A percentile compares a stretch with the other conserved stretches of the same genome.
Evolutionary conservation across 1,140 invertebrate species (phyloP).

Genomic region (Euwallacea fornicatus): DNA sequence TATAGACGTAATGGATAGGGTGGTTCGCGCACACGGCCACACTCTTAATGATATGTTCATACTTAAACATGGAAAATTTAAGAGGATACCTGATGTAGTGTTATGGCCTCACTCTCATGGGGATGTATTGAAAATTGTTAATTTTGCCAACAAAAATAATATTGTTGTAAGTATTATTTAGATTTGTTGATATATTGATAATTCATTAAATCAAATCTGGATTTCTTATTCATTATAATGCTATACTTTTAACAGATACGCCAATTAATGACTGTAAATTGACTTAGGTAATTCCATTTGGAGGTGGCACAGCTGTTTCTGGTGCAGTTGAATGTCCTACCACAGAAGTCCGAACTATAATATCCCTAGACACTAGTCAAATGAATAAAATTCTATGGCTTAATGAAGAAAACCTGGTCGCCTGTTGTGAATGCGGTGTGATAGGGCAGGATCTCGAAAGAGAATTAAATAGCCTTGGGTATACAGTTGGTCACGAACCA

Average conservation of each 20-base stretch:
- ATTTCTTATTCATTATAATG: too few species aligned
- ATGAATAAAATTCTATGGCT: conserved; percentile 97
- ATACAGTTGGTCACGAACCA: conserved; percentile 91
- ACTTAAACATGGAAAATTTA: conserved; percentile 68
- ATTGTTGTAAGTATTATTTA: conserved; percentile 58
- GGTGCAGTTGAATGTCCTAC: conserved; percentile 85
- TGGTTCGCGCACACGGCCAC: conserved; percentile 93
- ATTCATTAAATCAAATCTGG: too few species aligned
- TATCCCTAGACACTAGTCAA: conserved; percentile 91
- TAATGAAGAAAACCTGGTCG: conserved; percentile 85
- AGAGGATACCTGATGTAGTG: conserved; percentile 90
- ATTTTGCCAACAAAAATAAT: conserved; percentile 72
- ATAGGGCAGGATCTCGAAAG: conserved; percentile 92
- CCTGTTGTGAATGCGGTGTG: conserved; percentile 86
- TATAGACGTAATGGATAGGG: conserved; percentile 71
- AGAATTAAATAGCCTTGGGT: conserved; percentile 69
- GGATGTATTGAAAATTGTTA: conserved; percentile 80
- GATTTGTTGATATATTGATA: too few species aligned
- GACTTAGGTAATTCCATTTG: conserved; percentile 76
- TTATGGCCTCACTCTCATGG: conserved; percentile 88
- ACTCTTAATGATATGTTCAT: conserved; percentile 88
- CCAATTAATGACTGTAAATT: too few species aligned
- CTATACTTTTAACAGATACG: too few species aligned
- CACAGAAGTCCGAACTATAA: conserved; percentile 79
- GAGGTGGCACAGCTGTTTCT: conserved; percentile 95